Evolutionary conservation across 2,888 invertebrate species (phyloP).

Genomic region (Drosophila atroscutellata): DNA sequence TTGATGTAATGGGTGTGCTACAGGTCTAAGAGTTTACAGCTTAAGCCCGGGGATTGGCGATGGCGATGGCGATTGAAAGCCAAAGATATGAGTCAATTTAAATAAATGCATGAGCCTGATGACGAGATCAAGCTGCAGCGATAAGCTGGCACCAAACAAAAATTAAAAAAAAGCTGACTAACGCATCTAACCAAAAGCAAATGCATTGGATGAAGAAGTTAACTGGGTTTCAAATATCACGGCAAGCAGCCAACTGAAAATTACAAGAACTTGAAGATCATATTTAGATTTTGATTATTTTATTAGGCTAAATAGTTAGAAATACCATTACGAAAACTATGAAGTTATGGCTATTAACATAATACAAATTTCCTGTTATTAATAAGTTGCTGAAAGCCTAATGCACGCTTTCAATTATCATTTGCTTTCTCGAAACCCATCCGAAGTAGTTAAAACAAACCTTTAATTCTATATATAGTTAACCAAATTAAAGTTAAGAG

Average conservation of each 20-base stretch:
- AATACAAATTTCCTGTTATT: background rate
- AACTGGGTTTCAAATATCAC: conserved; percentile 19
- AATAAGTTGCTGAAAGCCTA: background rate
- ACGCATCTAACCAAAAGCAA: conserved; percentile 4
- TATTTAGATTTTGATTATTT: background rate
- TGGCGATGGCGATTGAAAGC: conserved; percentile 40
- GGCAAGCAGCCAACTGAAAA: conserved; percentile 38
- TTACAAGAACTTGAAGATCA: background rate
- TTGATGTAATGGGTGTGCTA: conserved; percentile 41
- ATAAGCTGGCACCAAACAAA: conserved; percentile 27
- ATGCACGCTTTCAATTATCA: background rate
- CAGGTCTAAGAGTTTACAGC: conserved; percentile 24
- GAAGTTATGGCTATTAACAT: background rate
- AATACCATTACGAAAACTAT: background rate
- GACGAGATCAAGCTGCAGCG: conserved; percentile 39
- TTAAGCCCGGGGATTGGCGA: conserved; percentile 34
- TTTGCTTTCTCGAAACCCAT: background rate
- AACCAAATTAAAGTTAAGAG: background rate
- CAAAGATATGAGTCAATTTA: conserved; percentile 54
- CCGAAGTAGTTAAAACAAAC: background rate
- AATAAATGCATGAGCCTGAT: conserved; percentile 48
- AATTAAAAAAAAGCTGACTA: conserved; percentile 20
- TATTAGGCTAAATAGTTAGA: too few species aligned
- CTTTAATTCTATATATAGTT: background rate
- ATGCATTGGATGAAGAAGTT: background rate